These are phyloP conservation scores for Ginglymostoma cirratum DNA, from an alignment of 2,113 vertebrate species.

Conservation along the genomic window DNA sequence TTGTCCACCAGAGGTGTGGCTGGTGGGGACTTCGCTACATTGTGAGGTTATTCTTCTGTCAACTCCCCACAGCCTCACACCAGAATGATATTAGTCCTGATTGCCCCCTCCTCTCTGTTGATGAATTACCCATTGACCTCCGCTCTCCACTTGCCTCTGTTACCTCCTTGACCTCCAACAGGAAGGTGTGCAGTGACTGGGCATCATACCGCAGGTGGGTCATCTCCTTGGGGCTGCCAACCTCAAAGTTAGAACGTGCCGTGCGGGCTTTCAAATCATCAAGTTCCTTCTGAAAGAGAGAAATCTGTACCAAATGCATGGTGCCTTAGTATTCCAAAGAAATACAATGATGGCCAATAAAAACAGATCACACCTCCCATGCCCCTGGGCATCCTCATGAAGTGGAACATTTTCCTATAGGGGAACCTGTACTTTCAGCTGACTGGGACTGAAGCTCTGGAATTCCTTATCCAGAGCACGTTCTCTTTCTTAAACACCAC, in stretches of 20 bases:
- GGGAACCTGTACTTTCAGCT: neutral
- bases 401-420: neutral
- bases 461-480: neutral
- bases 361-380: neutral
- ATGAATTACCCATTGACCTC: neutral
- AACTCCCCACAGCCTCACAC: neutral
- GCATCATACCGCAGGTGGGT: slow-evolving; percentile 70
- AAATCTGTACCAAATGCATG: slow-evolving; percentile 62
- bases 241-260: slow-evolving; percentile 68
- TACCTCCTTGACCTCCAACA: slow-evolving; percentile 85
- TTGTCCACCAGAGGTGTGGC: neutral
- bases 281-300: slow-evolving; percentile 90
- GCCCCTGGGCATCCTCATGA: neutral
- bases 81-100: neutral
- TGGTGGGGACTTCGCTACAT: neutral
- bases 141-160: slow-evolving; percentile 69
- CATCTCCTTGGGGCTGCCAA: slow-evolving; percentile 78
- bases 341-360: neutral
- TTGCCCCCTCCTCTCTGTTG: neutral
- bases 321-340: neutral
- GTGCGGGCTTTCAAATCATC: slow-evolving; percentile 78
- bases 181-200: slow-evolving; percentile 72
- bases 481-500: neutral
- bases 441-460: neutral
- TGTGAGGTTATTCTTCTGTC: neutral